These are phyloP conservation scores for Lycaena phlaeas DNA, from an alignment of 2,888 invertebrate genomes.

Conservation along the genomic window DNA sequence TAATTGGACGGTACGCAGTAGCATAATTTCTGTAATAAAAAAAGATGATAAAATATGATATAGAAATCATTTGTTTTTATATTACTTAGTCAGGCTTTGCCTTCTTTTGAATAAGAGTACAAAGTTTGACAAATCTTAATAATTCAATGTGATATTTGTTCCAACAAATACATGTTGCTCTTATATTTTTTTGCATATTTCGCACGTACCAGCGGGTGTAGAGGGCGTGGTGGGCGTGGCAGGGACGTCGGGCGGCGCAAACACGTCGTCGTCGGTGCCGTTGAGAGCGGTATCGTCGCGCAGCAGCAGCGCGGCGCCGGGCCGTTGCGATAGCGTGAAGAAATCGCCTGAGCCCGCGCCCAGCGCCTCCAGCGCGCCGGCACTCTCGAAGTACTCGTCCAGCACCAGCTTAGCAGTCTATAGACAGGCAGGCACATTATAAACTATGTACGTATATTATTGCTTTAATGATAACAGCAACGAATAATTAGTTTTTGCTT, in stretches of 20 bases:
- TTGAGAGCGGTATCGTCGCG: conserved; percentile 56
- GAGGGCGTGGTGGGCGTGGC: conserved; percentile 1
- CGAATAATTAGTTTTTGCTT: too few species aligned
- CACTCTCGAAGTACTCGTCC: conserved; percentile 85
- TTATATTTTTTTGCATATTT: too few species aligned
- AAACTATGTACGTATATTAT: neutral
- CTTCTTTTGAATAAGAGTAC: too few species aligned
- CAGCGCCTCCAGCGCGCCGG: conserved; percentile 59
- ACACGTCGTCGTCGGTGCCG: conserved; percentile 62
- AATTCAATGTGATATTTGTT: too few species aligned
- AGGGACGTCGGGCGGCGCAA: conserved; percentile 26
- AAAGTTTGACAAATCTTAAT: too few species aligned
- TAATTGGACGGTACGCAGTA: too few species aligned
- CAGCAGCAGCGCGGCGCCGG: conserved; percentile 61
- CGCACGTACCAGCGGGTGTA: conserved; percentile 1
- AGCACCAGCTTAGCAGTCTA: conserved; percentile 90
- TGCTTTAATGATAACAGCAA: too few species aligned
- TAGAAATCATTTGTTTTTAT: too few species aligned
- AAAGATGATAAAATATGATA: too few species aligned
- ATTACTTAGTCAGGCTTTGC: too few species aligned
- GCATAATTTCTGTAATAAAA: too few species aligned
- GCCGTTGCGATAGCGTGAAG: conserved; percentile 68
- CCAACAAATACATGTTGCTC: too few species aligned
- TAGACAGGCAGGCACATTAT: conserved; percentile 17
- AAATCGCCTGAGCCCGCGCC: conserved; percentile 67